These are phyloP conservation scores for Macrobrachium rosenbergii DNA, from an alignment of 1,140 invertebrate genomes.

Conservation along the genomic window DNA sequence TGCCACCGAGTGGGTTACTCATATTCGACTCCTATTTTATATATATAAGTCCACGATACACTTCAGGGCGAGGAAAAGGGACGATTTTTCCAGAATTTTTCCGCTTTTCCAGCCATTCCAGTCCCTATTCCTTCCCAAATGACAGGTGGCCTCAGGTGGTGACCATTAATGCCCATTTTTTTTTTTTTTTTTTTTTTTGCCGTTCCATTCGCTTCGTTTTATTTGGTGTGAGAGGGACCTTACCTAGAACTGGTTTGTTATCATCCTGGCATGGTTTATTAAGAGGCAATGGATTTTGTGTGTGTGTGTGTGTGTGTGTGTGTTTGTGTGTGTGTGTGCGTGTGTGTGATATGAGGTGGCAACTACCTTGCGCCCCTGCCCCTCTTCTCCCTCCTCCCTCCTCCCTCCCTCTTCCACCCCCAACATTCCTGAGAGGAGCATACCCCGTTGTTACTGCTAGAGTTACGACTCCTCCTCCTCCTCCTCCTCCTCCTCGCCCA, in stretches of 20 bases:
- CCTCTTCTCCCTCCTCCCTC: background rate
- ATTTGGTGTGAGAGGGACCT: too few species aligned
- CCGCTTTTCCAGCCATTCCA: too few species aligned
- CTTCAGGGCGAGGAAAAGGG: too few species aligned
- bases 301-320: conserved; percentile 6
- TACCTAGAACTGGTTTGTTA: too few species aligned
- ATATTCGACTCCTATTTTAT: too few species aligned
- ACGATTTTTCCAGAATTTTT: too few species aligned
- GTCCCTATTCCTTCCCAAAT: background rate
- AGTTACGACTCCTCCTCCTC: conserved; percentile 52
- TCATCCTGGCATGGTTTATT: background rate
- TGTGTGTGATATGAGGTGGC: conserved; percentile 26
- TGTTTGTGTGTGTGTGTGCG: background rate
- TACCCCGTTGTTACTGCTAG: conserved; percentile 63
- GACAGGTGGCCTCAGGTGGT: background rate
- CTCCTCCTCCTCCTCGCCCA: background rate
- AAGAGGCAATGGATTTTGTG: background rate
- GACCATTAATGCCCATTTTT: background rate
- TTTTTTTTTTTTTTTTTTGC: background rate
- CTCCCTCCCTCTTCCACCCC: conserved; percentile 23
- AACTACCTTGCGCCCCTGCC: background rate
- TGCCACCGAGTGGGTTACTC: too few species aligned
- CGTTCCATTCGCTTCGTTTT: background rate
- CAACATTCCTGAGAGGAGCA: conserved; percentile 58
- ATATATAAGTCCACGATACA: too few species aligned